Evolutionary conservation across 2,888 invertebrate species (phyloP).

Genomic region (Eubasilissa splendida): DNA sequence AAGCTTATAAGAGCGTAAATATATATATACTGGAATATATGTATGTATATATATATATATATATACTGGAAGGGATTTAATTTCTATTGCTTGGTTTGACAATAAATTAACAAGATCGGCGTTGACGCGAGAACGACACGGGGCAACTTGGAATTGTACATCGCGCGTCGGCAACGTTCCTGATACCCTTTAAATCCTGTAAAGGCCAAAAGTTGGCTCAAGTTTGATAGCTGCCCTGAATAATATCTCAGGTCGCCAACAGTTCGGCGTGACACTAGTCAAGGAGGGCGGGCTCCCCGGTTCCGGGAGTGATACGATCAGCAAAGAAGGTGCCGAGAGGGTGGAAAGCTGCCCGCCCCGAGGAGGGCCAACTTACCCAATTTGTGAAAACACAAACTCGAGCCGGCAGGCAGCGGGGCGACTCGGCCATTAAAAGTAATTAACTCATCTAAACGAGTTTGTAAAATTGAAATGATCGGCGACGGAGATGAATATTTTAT

Average conservation of each 20-base stretch:
- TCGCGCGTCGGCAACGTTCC: conserved; percentile 1
- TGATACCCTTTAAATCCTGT: conserved; percentile 16
- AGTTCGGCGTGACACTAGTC: conserved; percentile 20
- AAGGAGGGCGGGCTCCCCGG: conserved; percentile 24
- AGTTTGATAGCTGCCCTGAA: conserved; percentile 46
- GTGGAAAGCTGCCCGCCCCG: conserved; percentile 18
- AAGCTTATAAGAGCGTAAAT: too few species aligned
- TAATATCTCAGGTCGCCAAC: conserved; percentile 46
- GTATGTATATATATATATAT: too few species aligned
- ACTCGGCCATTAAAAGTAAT: conserved; percentile 55
- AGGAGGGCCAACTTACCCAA: conserved; percentile 45
- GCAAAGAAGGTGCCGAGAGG: conserved; percentile 13
- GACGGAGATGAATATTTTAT: conserved; percentile 52
- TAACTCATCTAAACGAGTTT: conserved; percentile 55
- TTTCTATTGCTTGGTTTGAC: too few species aligned
- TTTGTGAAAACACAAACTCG: conserved; percentile 52
- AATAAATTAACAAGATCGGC: not conserved
- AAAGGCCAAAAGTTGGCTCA: conserved; percentile 34
- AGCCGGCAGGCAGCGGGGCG: conserved; percentile 31
- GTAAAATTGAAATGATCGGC: conserved; percentile 54
- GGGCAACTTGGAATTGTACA: not conserved
- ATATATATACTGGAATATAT: too few species aligned
- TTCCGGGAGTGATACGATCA: conserved; percentile 30
- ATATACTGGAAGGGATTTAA: too few species aligned
- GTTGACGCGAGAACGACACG: not conserved